A percentile compares a stretch with the other conserved stretches of the same genome.
Conservation (phyloP, 1,140 invertebrate species). For the Sinella curviseta region DNA sequence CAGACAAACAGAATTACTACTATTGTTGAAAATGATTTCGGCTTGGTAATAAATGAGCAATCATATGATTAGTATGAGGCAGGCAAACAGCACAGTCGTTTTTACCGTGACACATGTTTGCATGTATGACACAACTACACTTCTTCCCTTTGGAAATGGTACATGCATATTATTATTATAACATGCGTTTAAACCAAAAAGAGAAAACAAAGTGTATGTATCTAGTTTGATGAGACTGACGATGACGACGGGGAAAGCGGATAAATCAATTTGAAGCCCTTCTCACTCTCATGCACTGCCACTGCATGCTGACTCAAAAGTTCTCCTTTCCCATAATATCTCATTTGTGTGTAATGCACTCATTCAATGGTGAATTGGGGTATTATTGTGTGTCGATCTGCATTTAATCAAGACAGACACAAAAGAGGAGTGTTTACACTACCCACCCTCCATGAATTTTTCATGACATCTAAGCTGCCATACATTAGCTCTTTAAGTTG, state of each 20-base stretch:
- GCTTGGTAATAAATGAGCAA: no score
- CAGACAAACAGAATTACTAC: no score
- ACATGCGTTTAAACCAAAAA: background rate
- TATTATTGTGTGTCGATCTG: constrained; percentile 40
- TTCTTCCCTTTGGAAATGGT: background rate
- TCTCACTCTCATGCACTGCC: background rate
- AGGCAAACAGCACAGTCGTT: no score
- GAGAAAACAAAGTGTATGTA: background rate
- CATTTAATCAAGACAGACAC: constrained; percentile 51
- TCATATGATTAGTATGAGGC: no score
- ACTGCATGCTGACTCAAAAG: background rate
- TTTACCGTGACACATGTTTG: background rate
- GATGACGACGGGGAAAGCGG: constrained; percentile 28
- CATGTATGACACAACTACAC: background rate
- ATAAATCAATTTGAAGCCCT: constrained; percentile 46
- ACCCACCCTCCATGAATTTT: constrained; percentile 50
- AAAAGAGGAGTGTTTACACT: constrained; percentile 51
- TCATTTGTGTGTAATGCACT: background rate
- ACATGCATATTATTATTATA: background rate
- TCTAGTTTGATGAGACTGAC: background rate
- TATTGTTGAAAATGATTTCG: no score
- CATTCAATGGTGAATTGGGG: background rate
- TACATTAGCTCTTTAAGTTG: constrained; percentile 44
- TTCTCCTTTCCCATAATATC: background rate
- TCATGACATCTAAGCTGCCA: constrained; percentile 46